Base-by-base conservation (phyloP, 2,113 vertebrate genomes). In the Plectropomus leopardus region DNA sequence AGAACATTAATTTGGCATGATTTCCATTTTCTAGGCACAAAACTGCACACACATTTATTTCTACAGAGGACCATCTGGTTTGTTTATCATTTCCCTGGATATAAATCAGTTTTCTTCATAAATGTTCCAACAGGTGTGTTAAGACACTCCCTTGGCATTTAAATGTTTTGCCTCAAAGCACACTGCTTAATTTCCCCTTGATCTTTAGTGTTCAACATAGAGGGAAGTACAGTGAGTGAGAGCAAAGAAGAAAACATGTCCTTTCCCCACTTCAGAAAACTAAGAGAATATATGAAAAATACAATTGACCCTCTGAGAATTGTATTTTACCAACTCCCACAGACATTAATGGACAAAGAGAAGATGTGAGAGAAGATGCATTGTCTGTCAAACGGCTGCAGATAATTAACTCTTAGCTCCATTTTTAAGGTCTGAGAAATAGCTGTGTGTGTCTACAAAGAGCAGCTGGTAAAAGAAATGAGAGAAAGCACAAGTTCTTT, bases 401-500 rank as follows among this genome's bases (percentile, higher is more conserved):
- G 11, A 17, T 54, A 1, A 28, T 51, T 36, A n/a, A 15, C 24
- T 9, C 36, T 30, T 14, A 5, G 47, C 71, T 72, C 7, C 26
- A 69, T 68, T 80, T 88, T 80, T 78, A 80, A 68, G 59, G 78
- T 48, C 40, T 21, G 69, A 42, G 30, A 61, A 42, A 26, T 11
- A 7, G n/a, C 50, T 71, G 54, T 15, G 45, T 70, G 64, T 60
- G 72, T 86, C 65, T 44, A 60, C 59, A 61, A 78, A 44, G 69
- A 91, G 69, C 77, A 84, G 76, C 80, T 72, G 85, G 55, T 57
- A 63, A 47, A 50, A 78, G 54, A 85, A 87, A 67, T 63, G 47
- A 45, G 78, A 88, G 72, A 80, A 21, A 74, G 30, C 30, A 5
- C 1, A 1, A 59, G 72, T n/a, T 59, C 73, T 90, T 88, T 90